These are phyloP conservation scores for Meteorus cinctellus DNA, from an alignment of 2,888 invertebrate species.

Conservation along the genomic window DNA sequence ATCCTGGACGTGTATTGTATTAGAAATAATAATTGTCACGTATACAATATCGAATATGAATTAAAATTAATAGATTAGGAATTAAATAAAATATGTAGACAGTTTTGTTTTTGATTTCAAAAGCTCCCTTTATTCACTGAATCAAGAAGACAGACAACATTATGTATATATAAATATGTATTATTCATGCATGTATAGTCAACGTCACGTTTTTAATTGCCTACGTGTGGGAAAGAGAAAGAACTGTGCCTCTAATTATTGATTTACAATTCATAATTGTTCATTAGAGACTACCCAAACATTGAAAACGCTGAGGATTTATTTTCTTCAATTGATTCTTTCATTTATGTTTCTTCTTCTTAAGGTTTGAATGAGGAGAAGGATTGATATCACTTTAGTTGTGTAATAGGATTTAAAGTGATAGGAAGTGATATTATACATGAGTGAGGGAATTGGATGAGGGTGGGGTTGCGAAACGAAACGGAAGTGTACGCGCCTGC, in stretches of 20 bases:
- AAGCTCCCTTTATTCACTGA: slow-evolving; percentile 2
- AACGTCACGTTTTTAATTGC: background rate
- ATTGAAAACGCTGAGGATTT: background rate
- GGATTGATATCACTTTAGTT: slow-evolving; percentile 6
- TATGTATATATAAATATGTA: background rate
- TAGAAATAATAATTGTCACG: too few relatives aligned
- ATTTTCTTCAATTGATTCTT: background rate
- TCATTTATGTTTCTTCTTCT: background rate
- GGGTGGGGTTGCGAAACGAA: slow-evolving; percentile 37
- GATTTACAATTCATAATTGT: background rate
- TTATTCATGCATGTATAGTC: background rate
- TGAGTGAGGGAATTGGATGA: slow-evolving; percentile 1
- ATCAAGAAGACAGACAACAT: background rate
- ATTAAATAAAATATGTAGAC: background rate
- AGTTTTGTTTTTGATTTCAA: background rate
- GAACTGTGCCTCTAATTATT: background rate
- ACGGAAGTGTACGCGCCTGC: slow-evolving; percentile 56
- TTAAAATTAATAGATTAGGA: background rate
- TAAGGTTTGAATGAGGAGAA: background rate
- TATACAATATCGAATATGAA: background rate
- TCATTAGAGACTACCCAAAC: background rate
- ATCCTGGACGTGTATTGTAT: too few relatives aligned
- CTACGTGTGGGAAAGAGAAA: background rate
- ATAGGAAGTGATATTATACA: slow-evolving; percentile 17
- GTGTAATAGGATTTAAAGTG: background rate